Evolutionary conservation across 2,113 vertebrate genomes (phyloP).

Genomic region (Ptyas mucosa): DNA sequence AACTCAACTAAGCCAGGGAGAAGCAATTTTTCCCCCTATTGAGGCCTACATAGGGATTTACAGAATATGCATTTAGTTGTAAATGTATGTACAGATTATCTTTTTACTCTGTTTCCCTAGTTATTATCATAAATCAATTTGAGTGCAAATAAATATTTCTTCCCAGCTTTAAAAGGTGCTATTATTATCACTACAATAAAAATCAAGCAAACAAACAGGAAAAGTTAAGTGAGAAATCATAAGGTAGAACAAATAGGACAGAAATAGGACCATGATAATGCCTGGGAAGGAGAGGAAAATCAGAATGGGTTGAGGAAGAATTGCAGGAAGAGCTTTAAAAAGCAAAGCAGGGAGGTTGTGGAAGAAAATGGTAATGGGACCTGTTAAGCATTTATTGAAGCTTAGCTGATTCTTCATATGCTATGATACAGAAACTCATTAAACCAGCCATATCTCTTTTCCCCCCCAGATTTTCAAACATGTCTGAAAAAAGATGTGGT

Average conservation of each 20-base stretch:
- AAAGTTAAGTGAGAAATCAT: neutral
- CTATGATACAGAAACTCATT: neutral
- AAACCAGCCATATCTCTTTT: neutral
- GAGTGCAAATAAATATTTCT: neutral
- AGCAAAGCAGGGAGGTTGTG: neutral
- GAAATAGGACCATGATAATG: neutral
- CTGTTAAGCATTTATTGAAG: neutral
- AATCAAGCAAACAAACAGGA: neutral
- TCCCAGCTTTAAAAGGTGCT: neutral
- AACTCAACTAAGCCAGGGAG: neutral
- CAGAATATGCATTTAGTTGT: neutral
- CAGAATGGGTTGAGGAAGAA: neutral
- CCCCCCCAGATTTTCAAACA: neutral
- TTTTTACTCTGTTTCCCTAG: neutral
- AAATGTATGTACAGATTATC: neutral
- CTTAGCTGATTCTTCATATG: neutral
- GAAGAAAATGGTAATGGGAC: neutral
- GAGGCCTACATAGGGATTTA: neutral
- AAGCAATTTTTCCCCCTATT: neutral
- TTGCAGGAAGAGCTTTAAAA: neutral
- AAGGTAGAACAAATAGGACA: neutral
- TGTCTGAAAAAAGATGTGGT: neutral
- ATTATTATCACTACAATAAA: neutral
- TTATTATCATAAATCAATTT: neutral
- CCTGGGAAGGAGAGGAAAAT: neutral